Base-by-base conservation (phyloP, 2,113 vertebrate genomes). In the Crotalus horridus region DNA sequence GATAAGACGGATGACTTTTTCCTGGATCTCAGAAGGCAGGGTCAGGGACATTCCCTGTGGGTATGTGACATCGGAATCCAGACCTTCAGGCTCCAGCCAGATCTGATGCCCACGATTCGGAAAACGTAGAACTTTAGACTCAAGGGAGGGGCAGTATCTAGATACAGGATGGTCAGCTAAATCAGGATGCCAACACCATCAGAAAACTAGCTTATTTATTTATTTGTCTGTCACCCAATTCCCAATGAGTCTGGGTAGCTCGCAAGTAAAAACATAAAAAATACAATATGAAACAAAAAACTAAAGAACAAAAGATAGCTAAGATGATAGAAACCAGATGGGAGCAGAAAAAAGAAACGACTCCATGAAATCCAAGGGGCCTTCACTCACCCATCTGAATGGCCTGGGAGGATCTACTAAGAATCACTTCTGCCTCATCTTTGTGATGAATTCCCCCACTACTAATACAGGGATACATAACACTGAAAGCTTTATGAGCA, bases 111-210 rank as follows among this genome's bases (percentile, higher is more conserved):
- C 7, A 39, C 99, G 96, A 56, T 99, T 98, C 21, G 99, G 98
- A 95, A 99, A 99, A 91, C 99, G 99, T 92, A 99, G 95, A 93
- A 99, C 98, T 91, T 98, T 98, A 0, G 99, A 98, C 94, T 99
- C 99, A 23, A 99, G 98, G 90, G 99, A 99, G 0, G 99, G 99
- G 88, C 99, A 99, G 96, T 99, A 99, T 93, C 99, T 99, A 96
- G 64, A 96, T 94, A 0, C 90, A n/a, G 46, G 88, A 95, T 0
- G 92, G 53, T 69, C 43, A 61, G 88, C 21, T 90, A 59, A 33
- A 59, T n/a, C 56, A 90, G 46, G 29, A 56, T 33, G 11, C 1
- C 39, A 43, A 95, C 46, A 6, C 0, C 26, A 51, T 81, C 11
- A 39, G 90, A 51, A 92, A 21, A 9, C 53, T 6, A 53, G 43